These are phyloP conservation scores for Enhydra lutris DNA, from an alignment of 2,113 vertebrate species.

Conservation along the genomic window DNA sequence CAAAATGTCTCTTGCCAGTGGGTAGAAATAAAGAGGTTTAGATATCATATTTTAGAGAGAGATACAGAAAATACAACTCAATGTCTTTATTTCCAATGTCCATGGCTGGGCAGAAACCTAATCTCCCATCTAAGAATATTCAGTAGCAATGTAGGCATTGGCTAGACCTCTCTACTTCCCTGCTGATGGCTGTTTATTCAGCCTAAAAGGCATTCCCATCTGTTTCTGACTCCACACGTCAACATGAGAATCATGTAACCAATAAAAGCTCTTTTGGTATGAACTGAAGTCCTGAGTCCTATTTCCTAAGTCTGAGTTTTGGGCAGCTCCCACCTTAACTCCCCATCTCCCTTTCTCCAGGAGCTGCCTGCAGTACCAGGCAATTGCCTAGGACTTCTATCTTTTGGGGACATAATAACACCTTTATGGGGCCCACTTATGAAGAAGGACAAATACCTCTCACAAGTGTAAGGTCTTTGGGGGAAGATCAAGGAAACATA, in stretches of 20 bases:
- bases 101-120: neutral
- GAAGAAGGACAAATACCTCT: slow-evolving; percentile 1
- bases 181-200: neutral
- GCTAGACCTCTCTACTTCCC: neutral
- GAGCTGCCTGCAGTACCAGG: neutral
- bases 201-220: neutral
- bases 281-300: neutral
- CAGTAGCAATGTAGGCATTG: neutral
- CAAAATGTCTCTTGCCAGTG: neutral
- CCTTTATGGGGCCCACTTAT: neutral
- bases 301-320: neutral
- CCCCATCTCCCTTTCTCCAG: neutral
- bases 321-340: neutral
- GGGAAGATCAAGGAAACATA: neutral
- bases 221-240: neutral
- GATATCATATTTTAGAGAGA: neutral
- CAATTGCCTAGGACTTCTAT: neutral
- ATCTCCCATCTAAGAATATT: neutral
- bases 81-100: neutral
- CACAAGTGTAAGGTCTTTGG: neutral
- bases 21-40: neutral
- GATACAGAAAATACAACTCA: neutral
- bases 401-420: neutral
- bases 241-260: neutral
- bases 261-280: neutral